phyloP scores from a whole-genome alignment of 1,140 invertebrate genomes.

The Trichoplusia ni region DNA sequence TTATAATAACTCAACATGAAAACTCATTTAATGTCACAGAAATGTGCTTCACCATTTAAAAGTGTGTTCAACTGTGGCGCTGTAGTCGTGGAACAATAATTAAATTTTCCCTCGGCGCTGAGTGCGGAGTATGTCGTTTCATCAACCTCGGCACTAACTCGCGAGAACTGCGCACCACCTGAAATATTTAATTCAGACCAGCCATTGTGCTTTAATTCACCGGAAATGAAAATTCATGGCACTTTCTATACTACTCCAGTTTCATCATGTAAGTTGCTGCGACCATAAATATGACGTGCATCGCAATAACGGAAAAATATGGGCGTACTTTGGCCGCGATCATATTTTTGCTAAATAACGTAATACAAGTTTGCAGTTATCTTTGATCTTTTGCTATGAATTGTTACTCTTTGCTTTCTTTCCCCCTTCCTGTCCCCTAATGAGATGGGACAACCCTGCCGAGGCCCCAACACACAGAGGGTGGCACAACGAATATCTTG shows the following conservation, averaged over 20 bases:
- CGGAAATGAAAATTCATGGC: constrained; percentile 71
- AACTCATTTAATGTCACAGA: constrained; percentile 70
- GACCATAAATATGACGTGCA: not conserved
- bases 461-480: not conserved
- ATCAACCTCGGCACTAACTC: constrained; percentile 70
- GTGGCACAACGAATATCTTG: not conserved
- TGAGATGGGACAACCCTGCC: not conserved
- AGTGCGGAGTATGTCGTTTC: constrained; percentile 68
- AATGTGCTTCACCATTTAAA: constrained; percentile 71
- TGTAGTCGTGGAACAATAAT: constrained; percentile 70
- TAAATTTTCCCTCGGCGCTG: constrained; percentile 71
- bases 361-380: no score
- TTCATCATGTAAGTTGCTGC: constrained; percentile 7
- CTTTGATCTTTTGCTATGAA: no score
- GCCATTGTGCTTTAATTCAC: constrained; percentile 71
- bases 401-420: not conserved
- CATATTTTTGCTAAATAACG: no score
- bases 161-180: constrained; percentile 61
- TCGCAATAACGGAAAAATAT: no score
- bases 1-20: constrained; percentile 66
- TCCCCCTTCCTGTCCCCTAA: not conserved
- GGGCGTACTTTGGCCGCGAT: no score
- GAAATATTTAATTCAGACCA: constrained; percentile 77
- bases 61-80: constrained; percentile 67
- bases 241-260: constrained; percentile 44